Evolutionary conservation across 2,113 vertebrate species (phyloP), one percentile per base, ranked within the genome.

Genomic region (Terrapene triunguis): DNA sequence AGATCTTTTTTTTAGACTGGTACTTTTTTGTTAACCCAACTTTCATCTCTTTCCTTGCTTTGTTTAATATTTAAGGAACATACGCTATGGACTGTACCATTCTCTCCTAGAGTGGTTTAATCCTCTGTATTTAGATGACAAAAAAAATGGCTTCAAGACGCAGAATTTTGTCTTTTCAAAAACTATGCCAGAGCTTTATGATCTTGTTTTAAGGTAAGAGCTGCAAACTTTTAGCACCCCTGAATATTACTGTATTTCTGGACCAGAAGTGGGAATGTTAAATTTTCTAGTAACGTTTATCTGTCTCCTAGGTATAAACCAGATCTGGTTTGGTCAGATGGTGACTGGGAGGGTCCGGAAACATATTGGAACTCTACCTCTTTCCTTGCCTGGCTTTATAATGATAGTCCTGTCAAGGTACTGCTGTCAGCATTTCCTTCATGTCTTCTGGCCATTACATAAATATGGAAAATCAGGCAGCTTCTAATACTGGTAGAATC

Each of bases 341-440:
- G 99, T 25, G 99, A 99, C 90, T 99, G 99, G 99, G 99, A 99
- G 90, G 98, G 99, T 35, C 99, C 99, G 1, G 99, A 99, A 80
- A 98, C 98, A 0, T 99, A 99, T 97, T 99, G 99, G 99, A 99
- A 99, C 96, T 99, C 99, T 24, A 99, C 99, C 0, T 80, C 96
- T 27, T 99, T 99, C 95, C 98, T 99, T 82, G 98, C 99, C 89
- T 99, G 99, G 99, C 99, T 99, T 72, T 99, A 99, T 94, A 99
- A 99, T 2, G 98, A 99, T 10, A 99, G 99, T 94, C 99, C 99
- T 0, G 98, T 99, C 82, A 99, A 99, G 98, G 99, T 99, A 97
- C 69, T 1, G 0, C n/a, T 92, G 53, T n/a, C 72, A 81, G 27
- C 88, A 19, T 65, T 6, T 51, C 65, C 80, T 92, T 91, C 4